These are phyloP conservation scores for Drosophila hydei DNA, from an alignment of 1,140 invertebrate genomes.

Conservation along the genomic window DNA sequence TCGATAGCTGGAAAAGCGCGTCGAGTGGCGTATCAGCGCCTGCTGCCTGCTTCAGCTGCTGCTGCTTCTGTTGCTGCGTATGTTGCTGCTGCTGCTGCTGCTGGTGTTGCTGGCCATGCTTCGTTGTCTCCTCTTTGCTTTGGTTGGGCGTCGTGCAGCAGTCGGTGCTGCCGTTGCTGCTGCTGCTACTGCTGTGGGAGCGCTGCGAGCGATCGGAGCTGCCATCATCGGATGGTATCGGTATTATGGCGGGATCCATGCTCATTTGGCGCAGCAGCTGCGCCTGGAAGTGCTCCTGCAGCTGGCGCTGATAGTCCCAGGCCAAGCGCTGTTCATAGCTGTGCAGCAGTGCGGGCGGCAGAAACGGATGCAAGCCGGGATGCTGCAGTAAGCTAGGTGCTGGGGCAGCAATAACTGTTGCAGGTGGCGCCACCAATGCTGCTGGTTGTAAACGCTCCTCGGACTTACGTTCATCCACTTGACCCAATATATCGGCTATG, in stretches of 20 bases:
- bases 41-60: constrained; percentile 37
- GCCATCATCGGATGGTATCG: constrained; percentile 83
- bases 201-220: constrained; percentile 85
- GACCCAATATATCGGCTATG: constrained; percentile 95
- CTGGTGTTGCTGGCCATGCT: not conserved
- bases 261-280: constrained; percentile 81
- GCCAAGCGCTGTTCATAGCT: constrained; percentile 85
- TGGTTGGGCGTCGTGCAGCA: constrained; percentile 86
- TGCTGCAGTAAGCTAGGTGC: constrained; percentile 15
- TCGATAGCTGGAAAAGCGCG: constrained; percentile 98
- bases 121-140: constrained; percentile 24
- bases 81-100: constrained; percentile 21
- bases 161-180: constrained; percentile 85
- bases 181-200: constrained; percentile 84
- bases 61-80: constrained; percentile 73
- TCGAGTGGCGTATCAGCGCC: constrained; percentile 91
- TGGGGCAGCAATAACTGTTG: constrained; percentile 1
- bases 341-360: constrained; percentile 74
- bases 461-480: constrained; percentile 41
- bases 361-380: constrained; percentile 66
- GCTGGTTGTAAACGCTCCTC: constrained; percentile 4
- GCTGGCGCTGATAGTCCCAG: constrained; percentile 85
- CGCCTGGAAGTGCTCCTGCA: constrained; percentile 84
- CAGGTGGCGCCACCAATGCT: not conserved
- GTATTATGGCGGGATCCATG: constrained; percentile 76